Evolutionary conservation across 2,113 vertebrate genomes (phyloP).

Genomic region (Ciconia stormi): DNA sequence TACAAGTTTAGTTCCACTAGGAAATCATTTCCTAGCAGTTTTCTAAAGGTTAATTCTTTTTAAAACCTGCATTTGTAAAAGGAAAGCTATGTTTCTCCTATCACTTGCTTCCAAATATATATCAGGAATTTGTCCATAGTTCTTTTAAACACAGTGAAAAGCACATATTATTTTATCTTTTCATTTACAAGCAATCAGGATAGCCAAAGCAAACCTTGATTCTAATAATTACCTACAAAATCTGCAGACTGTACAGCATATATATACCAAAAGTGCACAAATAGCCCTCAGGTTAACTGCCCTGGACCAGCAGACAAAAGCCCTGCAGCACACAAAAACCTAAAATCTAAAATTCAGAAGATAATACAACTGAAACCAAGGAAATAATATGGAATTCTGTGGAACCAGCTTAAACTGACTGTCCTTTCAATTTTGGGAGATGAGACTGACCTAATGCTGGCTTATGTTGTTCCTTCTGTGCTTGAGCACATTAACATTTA

Average conservation of each 20-base stretch:
- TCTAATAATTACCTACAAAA: not conserved
- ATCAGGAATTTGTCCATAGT: not conserved
- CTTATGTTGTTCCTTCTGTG: not conserved
- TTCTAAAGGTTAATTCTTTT: not conserved
- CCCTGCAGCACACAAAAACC: not conserved
- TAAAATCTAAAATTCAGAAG: not conserved
- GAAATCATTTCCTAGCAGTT: not conserved
- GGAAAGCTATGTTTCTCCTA: not conserved
- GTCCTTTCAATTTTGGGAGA: not conserved
- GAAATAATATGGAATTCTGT: not conserved
- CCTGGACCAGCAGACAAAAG: not conserved
- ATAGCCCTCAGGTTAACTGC: not conserved
- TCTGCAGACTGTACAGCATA: not conserved
- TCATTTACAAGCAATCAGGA: not conserved
- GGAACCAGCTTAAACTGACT: not conserved
- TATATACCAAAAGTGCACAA: not conserved
- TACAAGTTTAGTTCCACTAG: not conserved
- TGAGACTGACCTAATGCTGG: not conserved
- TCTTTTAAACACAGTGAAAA: not conserved
- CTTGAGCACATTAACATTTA: not conserved
- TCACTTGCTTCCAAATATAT: not conserved
- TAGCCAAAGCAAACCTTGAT: not conserved
- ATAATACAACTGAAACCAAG: rapidly evolving
- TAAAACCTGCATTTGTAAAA: not conserved
- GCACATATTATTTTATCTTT: not conserved